phyloP scores from a whole-genome alignment of 2,797 vertebrate species.

The Forpus xanthops region DNA sequence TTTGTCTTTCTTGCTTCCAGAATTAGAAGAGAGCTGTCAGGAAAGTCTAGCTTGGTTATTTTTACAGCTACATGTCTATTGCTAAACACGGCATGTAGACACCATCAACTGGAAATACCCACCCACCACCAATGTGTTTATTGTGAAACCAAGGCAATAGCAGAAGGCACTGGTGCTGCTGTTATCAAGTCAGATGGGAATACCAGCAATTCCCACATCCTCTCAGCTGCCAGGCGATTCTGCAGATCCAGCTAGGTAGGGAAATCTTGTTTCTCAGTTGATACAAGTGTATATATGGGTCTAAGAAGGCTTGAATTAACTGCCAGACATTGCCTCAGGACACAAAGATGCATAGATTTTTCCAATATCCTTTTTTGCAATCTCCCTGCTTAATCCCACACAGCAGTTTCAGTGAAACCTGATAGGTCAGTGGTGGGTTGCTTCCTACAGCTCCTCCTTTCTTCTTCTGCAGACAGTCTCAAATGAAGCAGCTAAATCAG shows the following conservation, averaged over 20 bases:
- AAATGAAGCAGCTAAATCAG: not conserved
- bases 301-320: constrained; percentile 15
- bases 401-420: constrained; percentile 32
- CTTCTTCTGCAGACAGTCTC: constrained; percentile 22
- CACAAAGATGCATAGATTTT: constrained; percentile 46
- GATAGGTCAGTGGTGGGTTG: constrained; percentile 15
- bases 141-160: constrained; percentile 59
- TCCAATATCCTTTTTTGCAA: constrained; percentile 16
- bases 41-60: constrained; percentile 9
- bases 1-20: not conserved
- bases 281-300: not conserved
- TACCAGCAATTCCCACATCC: not conserved
- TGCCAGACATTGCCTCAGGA: constrained; percentile 59
- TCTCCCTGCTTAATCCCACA: constrained; percentile 1
- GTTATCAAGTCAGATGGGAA: constrained; percentile 5
- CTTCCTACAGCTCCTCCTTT: constrained; percentile 22
- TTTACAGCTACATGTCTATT: not conserved
- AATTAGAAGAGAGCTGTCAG: not conserved
- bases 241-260: not conserved
- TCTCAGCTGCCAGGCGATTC: not conserved
- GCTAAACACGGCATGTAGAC: not conserved
- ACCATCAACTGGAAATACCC: not conserved
- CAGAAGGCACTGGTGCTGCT: not conserved
- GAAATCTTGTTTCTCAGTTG: not conserved
- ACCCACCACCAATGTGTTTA: not conserved